Conservation (phyloP, 2,888 invertebrate species). For the Halocaridina rubra region DNA sequence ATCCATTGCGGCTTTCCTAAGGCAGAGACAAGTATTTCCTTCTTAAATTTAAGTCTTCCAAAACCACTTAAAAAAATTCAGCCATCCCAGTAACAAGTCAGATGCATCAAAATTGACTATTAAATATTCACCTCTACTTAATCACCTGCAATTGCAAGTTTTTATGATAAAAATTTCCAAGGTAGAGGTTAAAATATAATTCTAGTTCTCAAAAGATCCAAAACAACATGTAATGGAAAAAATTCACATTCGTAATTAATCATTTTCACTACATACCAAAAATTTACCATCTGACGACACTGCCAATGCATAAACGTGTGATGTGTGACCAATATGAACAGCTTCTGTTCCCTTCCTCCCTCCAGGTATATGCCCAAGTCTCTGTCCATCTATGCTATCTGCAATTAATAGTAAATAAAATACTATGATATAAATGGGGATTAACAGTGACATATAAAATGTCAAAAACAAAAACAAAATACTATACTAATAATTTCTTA, state of each 20-base stretch:
- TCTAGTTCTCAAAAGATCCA: background rate
- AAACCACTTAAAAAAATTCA: background rate
- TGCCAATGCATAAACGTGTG: constrained; percentile 76
- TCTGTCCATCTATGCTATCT: constrained; percentile 68
- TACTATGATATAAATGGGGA: too few relatives aligned
- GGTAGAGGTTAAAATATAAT: background rate
- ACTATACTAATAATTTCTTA: too few relatives aligned
- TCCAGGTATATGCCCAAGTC: constrained; percentile 70
- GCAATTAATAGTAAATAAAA: too few relatives aligned
- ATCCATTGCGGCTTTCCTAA: too few relatives aligned
- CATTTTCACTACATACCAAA: constrained; percentile 73
- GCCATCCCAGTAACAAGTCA: too few relatives aligned
- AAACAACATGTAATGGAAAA: background rate
- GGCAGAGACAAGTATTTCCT: too few relatives aligned
- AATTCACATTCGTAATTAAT: background rate
- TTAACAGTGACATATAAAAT: too few relatives aligned
- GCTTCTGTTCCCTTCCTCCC: constrained; percentile 65
- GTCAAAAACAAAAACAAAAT: too few relatives aligned
- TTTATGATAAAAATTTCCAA: background rate
- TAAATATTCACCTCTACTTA: too few relatives aligned
- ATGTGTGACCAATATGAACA: constrained; percentile 65
- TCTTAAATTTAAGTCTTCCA: background rate
- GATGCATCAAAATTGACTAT: too few relatives aligned
- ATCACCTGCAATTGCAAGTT: too few relatives aligned
- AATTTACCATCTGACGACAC: constrained; percentile 84